These are phyloP conservation scores for Myoxocephalus aenaeus DNA, from an alignment of 2,797 vertebrate genomes.

Conservation along the genomic window DNA sequence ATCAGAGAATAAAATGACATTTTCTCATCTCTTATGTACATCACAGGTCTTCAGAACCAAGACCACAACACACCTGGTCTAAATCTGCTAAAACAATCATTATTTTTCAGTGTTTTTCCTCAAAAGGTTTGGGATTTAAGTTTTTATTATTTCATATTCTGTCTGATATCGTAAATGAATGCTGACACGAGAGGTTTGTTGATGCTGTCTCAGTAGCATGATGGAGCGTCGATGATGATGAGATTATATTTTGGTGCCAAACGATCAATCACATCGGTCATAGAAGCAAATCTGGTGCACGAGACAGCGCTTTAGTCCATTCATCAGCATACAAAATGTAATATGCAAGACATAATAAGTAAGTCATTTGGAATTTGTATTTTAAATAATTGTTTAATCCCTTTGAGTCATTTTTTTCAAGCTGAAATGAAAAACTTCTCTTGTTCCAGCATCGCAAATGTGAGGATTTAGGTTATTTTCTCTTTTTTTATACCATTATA, in stretches of 20 bases:
- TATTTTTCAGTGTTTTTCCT: background rate
- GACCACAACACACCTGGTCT: background rate
- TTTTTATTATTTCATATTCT: no score
- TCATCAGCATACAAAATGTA: background rate
- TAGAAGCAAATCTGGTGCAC: background rate
- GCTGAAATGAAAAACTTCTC: background rate
- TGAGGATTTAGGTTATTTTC: background rate
- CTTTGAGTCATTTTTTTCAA: background rate
- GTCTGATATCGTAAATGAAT: no score
- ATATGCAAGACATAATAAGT: background rate
- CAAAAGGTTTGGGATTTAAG: no score
- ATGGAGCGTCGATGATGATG: background rate
- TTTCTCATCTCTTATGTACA: background rate
- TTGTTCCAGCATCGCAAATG: background rate
- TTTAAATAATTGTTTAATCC: background rate
- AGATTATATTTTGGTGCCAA: background rate
- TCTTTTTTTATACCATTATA: background rate
- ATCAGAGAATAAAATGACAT: background rate
- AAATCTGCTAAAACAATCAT: background rate
- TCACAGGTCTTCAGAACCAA: background rate
- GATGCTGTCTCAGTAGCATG: background rate
- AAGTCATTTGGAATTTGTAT: background rate
- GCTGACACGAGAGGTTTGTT: background rate
- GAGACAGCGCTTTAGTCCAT: background rate
- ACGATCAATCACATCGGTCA: background rate